Conservation (phyloP, 2,797 vertebrate species). For the Poecilia picta region DNA sequence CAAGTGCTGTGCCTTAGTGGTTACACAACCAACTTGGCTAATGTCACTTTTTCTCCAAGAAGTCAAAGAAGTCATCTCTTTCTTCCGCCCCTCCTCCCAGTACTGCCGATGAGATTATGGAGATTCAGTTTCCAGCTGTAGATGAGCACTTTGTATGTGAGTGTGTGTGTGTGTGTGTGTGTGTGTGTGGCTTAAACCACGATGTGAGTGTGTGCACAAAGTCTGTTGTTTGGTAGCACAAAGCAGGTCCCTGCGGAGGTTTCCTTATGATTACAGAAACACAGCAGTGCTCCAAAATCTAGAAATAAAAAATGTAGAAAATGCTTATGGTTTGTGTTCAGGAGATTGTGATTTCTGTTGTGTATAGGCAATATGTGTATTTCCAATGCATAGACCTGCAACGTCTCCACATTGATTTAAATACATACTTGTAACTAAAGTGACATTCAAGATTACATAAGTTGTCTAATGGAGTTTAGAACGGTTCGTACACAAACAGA, state of each 20-base stretch:
- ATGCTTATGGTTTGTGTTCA: not conserved
- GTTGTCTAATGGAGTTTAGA: not conserved
- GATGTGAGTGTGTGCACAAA: constrained; percentile 5
- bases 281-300: not conserved
- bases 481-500: not conserved
- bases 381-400: not conserved
- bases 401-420: not conserved
- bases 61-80: constrained; percentile 57
- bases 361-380: not conserved
- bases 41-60: constrained; percentile 60
- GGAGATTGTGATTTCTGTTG: not conserved
- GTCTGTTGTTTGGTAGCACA: not conserved
- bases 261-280: not conserved
- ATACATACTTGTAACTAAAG: not conserved
- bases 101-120: constrained; percentile 54
- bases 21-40: constrained; percentile 63
- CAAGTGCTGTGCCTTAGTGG: constrained; percentile 31
- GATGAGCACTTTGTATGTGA: constrained; percentile 1
- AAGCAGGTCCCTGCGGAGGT: not conserved
- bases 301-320: not conserved
- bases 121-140: constrained; percentile 51
- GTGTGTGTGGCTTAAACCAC: constrained; percentile 10
- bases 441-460: not conserved
- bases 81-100: constrained; percentile 3
- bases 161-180: constrained; percentile 3